Evolutionary conservation across 2,797 vertebrate species (phyloP).

Genomic region (Phylloscopus collybita): DNA sequence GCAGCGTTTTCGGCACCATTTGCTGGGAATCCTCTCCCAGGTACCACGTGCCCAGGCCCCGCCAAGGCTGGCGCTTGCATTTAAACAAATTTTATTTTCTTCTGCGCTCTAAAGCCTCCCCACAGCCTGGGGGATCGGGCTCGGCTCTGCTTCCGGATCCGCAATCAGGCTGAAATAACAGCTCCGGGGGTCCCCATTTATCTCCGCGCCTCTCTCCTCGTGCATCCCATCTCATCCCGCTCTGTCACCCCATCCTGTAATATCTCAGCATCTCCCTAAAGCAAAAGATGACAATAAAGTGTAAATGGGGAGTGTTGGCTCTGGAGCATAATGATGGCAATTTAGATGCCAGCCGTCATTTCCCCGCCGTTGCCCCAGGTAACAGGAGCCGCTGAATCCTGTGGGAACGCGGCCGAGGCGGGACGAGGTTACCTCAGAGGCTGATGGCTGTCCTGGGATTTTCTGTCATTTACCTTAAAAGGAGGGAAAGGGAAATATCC

Average conservation of each 20-base stretch:
- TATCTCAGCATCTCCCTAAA: constrained; percentile 63
- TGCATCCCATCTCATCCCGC: constrained; percentile 23
- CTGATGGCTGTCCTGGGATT: not conserved
- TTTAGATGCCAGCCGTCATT: constrained; percentile 63
- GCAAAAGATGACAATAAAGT: constrained; percentile 58
- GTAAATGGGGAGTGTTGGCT: constrained; percentile 63
- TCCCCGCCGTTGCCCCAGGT: constrained; percentile 60
- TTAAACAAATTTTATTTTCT: constrained; percentile 44
- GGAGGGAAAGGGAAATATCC: not conserved
- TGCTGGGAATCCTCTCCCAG: not conserved
- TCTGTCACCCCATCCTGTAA: constrained; percentile 42
- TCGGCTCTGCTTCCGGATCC: not conserved
- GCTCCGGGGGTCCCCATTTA: constrained; percentile 43
- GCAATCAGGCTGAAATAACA: constrained; percentile 29
- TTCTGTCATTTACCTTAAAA: not conserved
- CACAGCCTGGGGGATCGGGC: not conserved
- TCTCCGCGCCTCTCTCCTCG: not conserved
- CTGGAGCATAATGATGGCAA: constrained; percentile 65
- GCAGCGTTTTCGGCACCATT: fast-evolving
- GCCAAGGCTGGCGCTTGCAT: not conserved
- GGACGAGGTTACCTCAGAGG: constrained; percentile 16
- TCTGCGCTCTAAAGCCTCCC: not conserved
- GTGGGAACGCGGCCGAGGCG: constrained; percentile 26
- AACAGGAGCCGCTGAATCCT: constrained; percentile 48
- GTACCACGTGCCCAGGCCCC: not conserved